Conservation (phyloP, 1,140 invertebrate species). For the Marisa cornuarietis region DNA sequence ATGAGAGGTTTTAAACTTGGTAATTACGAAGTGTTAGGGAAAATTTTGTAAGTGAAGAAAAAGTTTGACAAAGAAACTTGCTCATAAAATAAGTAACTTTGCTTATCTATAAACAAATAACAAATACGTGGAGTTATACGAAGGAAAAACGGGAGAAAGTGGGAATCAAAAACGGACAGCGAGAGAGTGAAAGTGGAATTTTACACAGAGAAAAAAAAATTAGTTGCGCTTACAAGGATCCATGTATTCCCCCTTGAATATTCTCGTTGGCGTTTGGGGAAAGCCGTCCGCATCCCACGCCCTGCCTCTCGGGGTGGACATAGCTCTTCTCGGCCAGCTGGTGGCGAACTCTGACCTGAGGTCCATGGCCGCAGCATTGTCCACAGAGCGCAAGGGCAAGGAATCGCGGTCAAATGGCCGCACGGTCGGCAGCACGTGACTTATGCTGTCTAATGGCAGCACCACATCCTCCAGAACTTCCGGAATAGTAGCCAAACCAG, state of each 20-base stretch:
- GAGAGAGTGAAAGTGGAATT: too few relatives aligned
- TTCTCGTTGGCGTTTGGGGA: constrained; percentile 17
- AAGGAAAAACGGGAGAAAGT: too few relatives aligned
- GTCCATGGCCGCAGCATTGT: constrained; percentile 4
- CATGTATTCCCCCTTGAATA: constrained; percentile 39
- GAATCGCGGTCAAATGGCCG: not conserved
- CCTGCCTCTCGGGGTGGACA: constrained; percentile 12
- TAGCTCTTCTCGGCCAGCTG: not conserved
- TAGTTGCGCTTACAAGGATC: constrained; percentile 35
- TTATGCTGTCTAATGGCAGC: constrained; percentile 27
- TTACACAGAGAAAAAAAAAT: too few relatives aligned
- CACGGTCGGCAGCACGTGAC: constrained; percentile 14
- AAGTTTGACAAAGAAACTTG: too few relatives aligned
- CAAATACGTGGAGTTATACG: too few relatives aligned
- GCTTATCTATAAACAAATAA: too few relatives aligned
- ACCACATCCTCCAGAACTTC: not conserved
- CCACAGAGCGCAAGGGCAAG: constrained; percentile 27
- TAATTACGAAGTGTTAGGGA: too few relatives aligned
- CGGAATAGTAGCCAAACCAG: not conserved
- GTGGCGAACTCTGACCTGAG: constrained; percentile 10
- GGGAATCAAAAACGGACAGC: too few relatives aligned
- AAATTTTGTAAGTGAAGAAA: too few relatives aligned
- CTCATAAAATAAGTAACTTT: too few relatives aligned
- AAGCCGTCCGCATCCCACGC: constrained; percentile 21
- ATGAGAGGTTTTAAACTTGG: too few relatives aligned